These are phyloP conservation scores for Diorhabda carinulata DNA, from an alignment of 1,140 invertebrate genomes.

Conservation along the genomic window DNA sequence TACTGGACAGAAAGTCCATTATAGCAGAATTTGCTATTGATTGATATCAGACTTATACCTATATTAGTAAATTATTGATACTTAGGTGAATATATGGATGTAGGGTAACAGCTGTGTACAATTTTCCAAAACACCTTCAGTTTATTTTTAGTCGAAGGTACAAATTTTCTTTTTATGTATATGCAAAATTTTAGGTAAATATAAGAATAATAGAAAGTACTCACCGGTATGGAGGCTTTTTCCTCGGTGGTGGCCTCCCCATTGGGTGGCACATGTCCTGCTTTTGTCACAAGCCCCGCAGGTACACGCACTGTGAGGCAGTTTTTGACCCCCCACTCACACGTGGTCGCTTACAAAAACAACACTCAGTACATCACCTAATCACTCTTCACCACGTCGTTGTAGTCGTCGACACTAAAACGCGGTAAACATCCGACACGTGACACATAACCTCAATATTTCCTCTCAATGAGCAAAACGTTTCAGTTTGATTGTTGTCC, in stretches of 20 bases:
- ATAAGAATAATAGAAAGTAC: constrained; percentile 14
- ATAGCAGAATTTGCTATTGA: too few species aligned
- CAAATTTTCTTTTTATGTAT: neutral
- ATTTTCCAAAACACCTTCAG: neutral
- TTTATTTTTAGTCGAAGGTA: neutral
- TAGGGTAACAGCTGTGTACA: too few species aligned
- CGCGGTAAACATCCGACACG: neutral
- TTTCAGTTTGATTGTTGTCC: neutral
- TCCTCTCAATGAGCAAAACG: neutral
- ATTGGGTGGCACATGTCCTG: constrained; percentile 48
- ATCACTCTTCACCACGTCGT: constrained; percentile 12
- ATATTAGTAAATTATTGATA: too few species aligned
- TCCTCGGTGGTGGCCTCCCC: constrained; percentile 47
- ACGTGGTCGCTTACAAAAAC: constrained; percentile 39
- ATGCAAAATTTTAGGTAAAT: neutral
- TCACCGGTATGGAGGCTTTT: constrained; percentile 49
- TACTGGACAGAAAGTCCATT: too few species aligned
- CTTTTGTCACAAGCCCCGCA: constrained; percentile 47
- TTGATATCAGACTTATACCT: too few species aligned
- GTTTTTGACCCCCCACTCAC: constrained; percentile 42
- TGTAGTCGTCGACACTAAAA: constrained; percentile 7
- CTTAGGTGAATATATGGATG: too few species aligned
- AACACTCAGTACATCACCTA: constrained; percentile 32
- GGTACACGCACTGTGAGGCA: constrained; percentile 48
- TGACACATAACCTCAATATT: neutral